Base-by-base conservation (phyloP, 1,140 invertebrate genomes). In the Dinoponera quadriceps region DNA sequence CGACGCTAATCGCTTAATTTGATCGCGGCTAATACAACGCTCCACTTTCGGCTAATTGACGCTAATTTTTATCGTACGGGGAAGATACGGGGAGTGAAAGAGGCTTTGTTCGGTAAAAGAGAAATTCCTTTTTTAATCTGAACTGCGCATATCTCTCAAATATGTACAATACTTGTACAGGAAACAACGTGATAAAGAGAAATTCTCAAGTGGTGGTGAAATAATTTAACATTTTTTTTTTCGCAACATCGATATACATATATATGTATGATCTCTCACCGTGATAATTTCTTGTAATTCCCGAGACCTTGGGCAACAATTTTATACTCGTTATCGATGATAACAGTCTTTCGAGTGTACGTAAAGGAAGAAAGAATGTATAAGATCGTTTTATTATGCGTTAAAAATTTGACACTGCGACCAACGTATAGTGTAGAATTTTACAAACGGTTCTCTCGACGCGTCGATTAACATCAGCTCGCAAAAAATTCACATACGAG, bases 61-160 rank as follows among this genome's bases (percentile, higher is more conserved):
- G 16, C 18, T 38, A 20, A 38, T 44, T n/a, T 9, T 18, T 38
- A 63, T 63, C 5, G 25, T 20, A 55, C 11, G 29, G 18, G 22
- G 20, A 27, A 65, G 16, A 20, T 69, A n/a, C 9, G 22, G 20
- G 14, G 25, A 25, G 20, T 44, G 11, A 69, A 55, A 78, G 27
- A 44, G 29, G 2, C n/a, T 75, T 33, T 18, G 20, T 29, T 78
- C 5, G 20, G 4, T 44, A 25, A 68, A 38, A 44, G 7, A 51
- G 3, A 51, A 51, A 16, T 51, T 63, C 13, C 18, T 49, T 77
- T 75, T 77, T 75, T 16, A 65, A 68, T 68, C 9, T 48, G 27
- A 38, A 48, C 20, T 71, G 14, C 38, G 3, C 69, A 69, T 78
- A 69, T 57, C n/a, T n/a, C n/a, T n/a, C 68, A 80, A 80, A 16